Percentiles rank a stretch among this genome's conserved stretches.
These are phyloP conservation scores for Dermochelys coriacea DNA, from an alignment of 2,797 vertebrate species.

Conservation along the genomic window DNA sequence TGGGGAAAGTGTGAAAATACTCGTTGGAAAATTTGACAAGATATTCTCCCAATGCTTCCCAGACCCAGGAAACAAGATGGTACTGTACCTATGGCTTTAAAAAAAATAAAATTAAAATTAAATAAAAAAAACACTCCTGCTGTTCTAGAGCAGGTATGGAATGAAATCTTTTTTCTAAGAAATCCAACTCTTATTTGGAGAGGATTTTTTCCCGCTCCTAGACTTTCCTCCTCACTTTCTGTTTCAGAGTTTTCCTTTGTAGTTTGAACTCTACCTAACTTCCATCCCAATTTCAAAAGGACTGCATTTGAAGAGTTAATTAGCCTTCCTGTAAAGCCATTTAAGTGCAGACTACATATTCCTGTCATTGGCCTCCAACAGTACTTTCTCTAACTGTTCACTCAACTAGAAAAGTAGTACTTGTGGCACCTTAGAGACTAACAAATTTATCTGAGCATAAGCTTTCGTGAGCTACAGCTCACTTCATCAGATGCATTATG, in stretches of 20 bases:
- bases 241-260: neutral
- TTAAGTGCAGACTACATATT: neutral
- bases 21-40: neutral
- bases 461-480: too few species aligned
- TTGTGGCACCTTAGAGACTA: too few species aligned
- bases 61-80: neutral
- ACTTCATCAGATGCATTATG: too few species aligned
- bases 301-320: neutral
- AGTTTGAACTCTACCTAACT: neutral
- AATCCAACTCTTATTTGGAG: neutral
- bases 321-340: neutral
- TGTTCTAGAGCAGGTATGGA: neutral
- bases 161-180: neutral
- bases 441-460: too few species aligned
- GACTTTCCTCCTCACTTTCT: neutral
- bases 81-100: neutral
- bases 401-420: too few species aligned
- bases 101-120: neutral
- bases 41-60: neutral
- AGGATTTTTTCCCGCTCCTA: neutral
- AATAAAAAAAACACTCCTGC: too few species aligned
- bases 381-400: constrained; percentile 1
- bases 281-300: neutral
- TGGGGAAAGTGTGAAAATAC: neutral
- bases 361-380: neutral